These are phyloP conservation scores for Chironomus striatipennis DNA, from an alignment of 1,140 invertebrate genomes.

Conservation along the genomic window DNA sequence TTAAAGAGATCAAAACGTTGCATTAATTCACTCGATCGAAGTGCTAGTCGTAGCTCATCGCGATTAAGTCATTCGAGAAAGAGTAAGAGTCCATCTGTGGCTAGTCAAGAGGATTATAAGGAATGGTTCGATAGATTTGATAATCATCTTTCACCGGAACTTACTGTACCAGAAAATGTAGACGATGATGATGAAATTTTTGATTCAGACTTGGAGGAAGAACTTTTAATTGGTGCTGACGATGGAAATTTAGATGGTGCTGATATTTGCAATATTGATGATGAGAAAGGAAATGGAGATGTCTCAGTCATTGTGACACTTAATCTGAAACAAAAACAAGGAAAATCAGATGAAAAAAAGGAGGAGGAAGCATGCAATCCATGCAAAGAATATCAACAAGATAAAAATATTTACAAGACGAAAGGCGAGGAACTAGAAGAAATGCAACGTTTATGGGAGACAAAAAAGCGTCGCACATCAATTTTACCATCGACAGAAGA, in stretches of 20 bases:
- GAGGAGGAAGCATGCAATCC: not conserved
- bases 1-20: conserved; percentile 4
- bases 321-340: not conserved
- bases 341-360: not conserved
- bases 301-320: not conserved
- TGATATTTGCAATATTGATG: conserved; percentile 17
- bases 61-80: conserved; percentile 11
- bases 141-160: not conserved
- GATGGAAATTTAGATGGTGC: conserved; percentile 36
- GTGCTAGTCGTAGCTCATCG: not conserved
- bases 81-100: not conserved
- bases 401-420: not conserved
- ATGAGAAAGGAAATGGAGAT: not conserved
- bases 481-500: conserved; percentile 10
- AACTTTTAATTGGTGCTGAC: conserved; percentile 37
- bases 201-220: conserved; percentile 35
- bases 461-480: not conserved
- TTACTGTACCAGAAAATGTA: conserved; percentile 20
- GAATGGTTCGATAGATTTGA: conserved; percentile 16
- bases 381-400: conserved; percentile 8
- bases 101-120: conserved; percentile 18
- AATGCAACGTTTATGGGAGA: not conserved
- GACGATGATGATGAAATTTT: conserved; percentile 27
- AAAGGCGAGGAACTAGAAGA: not conserved
- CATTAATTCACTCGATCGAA: conserved; percentile 10